Conservation (phyloP, 2,113 vertebrate species). For the Periophthalmus modestus region DNA sequence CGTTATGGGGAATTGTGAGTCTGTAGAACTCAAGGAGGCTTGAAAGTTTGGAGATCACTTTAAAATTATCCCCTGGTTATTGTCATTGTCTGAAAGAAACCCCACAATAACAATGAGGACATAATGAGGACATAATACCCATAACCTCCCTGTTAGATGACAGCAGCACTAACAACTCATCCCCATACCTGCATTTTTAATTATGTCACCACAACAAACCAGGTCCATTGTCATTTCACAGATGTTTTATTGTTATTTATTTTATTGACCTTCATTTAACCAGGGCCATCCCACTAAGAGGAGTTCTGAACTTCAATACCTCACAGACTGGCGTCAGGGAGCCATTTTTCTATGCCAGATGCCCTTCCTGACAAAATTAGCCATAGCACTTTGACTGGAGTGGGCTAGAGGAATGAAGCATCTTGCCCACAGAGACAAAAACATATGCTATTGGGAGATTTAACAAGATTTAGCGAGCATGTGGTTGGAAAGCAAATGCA, state of each 20-base stretch:
- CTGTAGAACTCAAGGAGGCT: conserved; percentile 3
- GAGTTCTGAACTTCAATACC: too few species aligned
- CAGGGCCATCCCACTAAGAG: too few species aligned
- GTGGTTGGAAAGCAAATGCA: neutral
- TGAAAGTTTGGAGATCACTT: neutral
- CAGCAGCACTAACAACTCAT: too few species aligned
- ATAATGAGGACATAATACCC: too few species aligned
- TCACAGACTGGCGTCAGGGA: too few species aligned
- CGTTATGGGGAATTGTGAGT: neutral
- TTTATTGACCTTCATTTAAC: too few species aligned
- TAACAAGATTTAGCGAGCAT: neutral
- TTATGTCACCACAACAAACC: neutral
- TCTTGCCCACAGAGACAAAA: neutral
- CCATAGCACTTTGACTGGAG: neutral
- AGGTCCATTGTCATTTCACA: neutral
- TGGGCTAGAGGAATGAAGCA: neutral
- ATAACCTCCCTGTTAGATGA: too few species aligned
- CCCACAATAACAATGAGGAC: neutral
- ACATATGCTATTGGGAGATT: too few species aligned
- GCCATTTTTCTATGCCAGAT: neutral
- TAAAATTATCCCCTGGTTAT: conserved; percentile 2
- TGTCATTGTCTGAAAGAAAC: neutral
- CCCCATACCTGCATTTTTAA: neutral
- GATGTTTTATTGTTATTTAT: too few species aligned
- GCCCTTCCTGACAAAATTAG: neutral